phyloP scores from a whole-genome alignment of 2,113 vertebrate species.

The Phycodurus eques region DNA sequence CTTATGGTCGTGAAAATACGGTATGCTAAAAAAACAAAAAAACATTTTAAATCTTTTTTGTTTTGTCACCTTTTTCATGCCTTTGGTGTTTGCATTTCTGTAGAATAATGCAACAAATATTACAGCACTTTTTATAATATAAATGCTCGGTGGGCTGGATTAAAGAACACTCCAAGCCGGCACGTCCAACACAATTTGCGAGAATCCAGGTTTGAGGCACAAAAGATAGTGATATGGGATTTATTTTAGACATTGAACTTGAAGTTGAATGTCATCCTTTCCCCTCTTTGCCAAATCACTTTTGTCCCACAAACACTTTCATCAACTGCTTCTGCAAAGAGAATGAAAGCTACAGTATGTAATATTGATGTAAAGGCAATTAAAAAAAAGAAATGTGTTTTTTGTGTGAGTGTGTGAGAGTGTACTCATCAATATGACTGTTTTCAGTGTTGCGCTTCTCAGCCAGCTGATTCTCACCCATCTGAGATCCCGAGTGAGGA shows the following conservation, averaged over 20 bases:
- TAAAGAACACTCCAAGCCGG: background rate
- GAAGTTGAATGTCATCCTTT: conserved; percentile 9
- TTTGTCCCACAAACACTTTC: conserved; percentile 11
- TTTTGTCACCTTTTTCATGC: too few species aligned
- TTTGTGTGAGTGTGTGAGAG: conserved; percentile 5
- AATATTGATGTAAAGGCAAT: conserved; percentile 38
- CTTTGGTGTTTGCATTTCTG: too few species aligned
- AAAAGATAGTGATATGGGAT: background rate
- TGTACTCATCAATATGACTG: conserved; percentile 40
- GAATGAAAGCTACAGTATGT: conserved; percentile 43
- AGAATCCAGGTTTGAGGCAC: background rate
- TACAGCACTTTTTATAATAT: too few species aligned
- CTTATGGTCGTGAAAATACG: too few species aligned
- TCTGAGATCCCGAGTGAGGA: conserved; percentile 71
- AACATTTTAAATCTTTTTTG: too few species aligned
- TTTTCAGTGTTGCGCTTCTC: conserved; percentile 43
- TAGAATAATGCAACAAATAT: too few species aligned
- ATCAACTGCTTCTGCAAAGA: conserved; percentile 20
- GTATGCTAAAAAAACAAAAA: too few species aligned
- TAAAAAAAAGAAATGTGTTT: conserved; percentile 8
- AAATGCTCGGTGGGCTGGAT: background rate
- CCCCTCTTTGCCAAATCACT: conserved; percentile 24
- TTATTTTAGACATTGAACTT: conserved; percentile 16
- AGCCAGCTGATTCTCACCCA: conserved; percentile 59
- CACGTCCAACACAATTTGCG: background rate